Evolutionary conservation across 2,113 vertebrate genomes (phyloP).

Genomic region (Dipodomys merriami): DNA sequence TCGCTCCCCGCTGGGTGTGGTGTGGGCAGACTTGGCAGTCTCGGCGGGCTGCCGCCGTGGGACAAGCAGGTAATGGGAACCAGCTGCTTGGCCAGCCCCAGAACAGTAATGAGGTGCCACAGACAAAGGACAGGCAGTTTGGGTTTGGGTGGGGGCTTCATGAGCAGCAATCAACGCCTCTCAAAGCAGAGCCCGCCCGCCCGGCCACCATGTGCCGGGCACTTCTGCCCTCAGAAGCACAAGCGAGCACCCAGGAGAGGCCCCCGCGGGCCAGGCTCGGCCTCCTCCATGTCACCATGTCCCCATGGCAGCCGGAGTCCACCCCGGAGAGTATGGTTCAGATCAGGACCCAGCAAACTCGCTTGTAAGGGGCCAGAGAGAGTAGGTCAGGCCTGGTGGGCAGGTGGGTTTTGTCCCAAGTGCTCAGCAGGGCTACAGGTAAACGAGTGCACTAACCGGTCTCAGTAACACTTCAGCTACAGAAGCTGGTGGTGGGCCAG

Average conservation of each 20-base stretch:
- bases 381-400: not conserved
- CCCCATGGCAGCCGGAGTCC: not conserved
- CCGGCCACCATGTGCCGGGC: accelerated
- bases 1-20: not conserved
- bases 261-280: accelerated
- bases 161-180: not conserved
- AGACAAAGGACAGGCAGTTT: slow-evolving; percentile 64
- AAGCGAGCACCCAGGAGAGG: not conserved
- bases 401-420: not conserved
- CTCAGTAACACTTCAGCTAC: not conserved
- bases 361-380: not conserved
- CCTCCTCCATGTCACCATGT: not conserved
- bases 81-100: slow-evolving; percentile 67
- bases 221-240: not conserved
- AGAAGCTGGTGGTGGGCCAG: not conserved
- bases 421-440: not conserved
- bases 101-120: slow-evolving; percentile 38
- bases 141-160: slow-evolving; percentile 34
- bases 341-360: not conserved
- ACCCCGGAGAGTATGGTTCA: not conserved
- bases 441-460: not conserved
- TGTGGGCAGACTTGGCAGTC: slow-evolving; percentile 48
- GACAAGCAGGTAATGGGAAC: slow-evolving; percentile 68
- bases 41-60: not conserved
- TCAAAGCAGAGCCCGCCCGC: not conserved